These are phyloP conservation scores for Paracentrotus lividus DNA, from an alignment of 53 echinoderm and acorn worm genomes.

Conservation along the genomic window DNA sequence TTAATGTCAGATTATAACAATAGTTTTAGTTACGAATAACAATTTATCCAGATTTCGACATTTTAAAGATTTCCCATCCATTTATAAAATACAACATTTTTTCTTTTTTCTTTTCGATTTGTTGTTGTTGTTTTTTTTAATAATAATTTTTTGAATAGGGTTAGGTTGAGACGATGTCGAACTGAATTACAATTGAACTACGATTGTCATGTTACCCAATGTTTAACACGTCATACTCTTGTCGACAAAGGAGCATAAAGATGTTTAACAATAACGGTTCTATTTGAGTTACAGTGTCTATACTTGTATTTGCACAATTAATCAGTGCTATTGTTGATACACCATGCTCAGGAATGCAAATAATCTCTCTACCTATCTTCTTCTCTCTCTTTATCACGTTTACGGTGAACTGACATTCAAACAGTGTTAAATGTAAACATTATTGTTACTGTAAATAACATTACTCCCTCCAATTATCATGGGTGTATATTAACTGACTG, in stretches of 20 bases:
- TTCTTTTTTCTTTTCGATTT: too few relatives aligned
- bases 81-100: too few relatives aligned
- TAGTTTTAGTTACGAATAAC: too few relatives aligned
- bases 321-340: conserved; percentile 44
- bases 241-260: background rate
- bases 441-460: background rate
- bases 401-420: background rate
- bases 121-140: too few relatives aligned
- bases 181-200: background rate
- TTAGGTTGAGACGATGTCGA: background rate
- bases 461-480: background rate
- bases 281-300: conserved; percentile 16
- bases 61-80: too few relatives aligned
- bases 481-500: background rate
- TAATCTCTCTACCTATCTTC: background rate
- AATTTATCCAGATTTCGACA: too few relatives aligned
- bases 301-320: conserved; percentile 14
- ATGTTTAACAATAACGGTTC: conserved; percentile 49
- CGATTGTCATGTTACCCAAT: background rate
- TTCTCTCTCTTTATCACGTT: background rate
- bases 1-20: too few relatives aligned
- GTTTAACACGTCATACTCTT: conserved; percentile 1
- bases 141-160: too few relatives aligned
- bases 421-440: background rate
- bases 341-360: conserved; percentile 42